Percentiles rank a stretch among this genome's conserved stretches.
Conservation (phyloP, 1,140 invertebrate genomes). For the Heliconius himera region DNA sequence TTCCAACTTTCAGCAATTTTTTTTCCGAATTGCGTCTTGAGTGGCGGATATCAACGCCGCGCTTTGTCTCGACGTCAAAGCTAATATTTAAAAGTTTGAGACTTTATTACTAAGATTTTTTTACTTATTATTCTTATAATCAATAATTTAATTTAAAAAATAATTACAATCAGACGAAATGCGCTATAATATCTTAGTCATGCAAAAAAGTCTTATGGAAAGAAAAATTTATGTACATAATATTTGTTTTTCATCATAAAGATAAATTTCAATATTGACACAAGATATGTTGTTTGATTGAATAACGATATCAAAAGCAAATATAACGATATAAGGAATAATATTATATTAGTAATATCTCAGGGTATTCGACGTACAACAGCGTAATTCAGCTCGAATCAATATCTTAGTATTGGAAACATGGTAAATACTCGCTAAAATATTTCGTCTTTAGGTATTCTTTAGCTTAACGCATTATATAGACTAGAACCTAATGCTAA, state of each 20-base stretch:
- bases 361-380: not conserved
- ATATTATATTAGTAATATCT: not conserved
- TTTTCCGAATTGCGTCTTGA: too few species aligned
- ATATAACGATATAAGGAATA: not conserved
- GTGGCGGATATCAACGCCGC: too few species aligned
- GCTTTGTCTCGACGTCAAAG: too few species aligned
- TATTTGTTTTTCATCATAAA: too few species aligned
- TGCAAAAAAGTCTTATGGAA: not conserved
- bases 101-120: too few species aligned
- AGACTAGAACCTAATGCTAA: too few species aligned
- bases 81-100: too few species aligned
- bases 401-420: not conserved
- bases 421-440: not conserved
- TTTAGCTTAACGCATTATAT: not conserved
- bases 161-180: too few species aligned
- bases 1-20: too few species aligned
- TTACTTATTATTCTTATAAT: too few species aligned
- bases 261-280: too few species aligned
- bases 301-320: not conserved
- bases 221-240: not conserved
- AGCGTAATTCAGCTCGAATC: not conserved
- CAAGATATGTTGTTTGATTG: not conserved
- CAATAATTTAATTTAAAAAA: too few species aligned
- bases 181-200: not conserved
- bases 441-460: not conserved